Percentiles rank a stretch among this genome's conserved stretches.
Conservation (phyloP, 2,888 invertebrate species). For the Oxytorus armatus region DNA sequence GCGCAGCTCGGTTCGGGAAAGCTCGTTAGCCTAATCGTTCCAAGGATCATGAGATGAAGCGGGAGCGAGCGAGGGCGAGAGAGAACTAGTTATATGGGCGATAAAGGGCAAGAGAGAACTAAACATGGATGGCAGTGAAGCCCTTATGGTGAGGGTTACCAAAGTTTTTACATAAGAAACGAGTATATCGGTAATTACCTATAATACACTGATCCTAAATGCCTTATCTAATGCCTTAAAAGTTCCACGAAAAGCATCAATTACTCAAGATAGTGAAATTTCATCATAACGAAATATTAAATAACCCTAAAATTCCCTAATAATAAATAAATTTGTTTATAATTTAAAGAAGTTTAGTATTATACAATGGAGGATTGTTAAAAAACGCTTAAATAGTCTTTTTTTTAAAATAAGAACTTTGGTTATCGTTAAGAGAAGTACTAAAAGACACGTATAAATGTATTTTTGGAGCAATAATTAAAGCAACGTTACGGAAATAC, state of each 20-base stretch:
- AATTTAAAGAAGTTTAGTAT: too few relatives aligned
- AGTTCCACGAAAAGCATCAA: constrained; percentile 1
- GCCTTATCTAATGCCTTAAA: neutral
- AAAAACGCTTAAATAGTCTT: too few relatives aligned
- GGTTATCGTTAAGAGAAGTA: too few relatives aligned
- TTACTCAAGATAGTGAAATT: neutral
- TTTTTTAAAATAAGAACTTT: too few relatives aligned
- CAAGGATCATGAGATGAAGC: constrained; percentile 47
- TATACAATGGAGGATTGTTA: too few relatives aligned
- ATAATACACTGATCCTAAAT: neutral
- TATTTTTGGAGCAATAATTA: constrained; percentile 16
- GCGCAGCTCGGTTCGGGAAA: constrained; percentile 48
- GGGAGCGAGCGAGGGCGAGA: constrained; percentile 14
- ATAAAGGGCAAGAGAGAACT: constrained; percentile 22
- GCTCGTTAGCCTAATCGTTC: constrained; percentile 68
- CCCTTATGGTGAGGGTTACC: constrained; percentile 1
- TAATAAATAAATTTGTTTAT: too few relatives aligned
- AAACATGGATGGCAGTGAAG: neutral
- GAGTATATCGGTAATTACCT: constrained; percentile 8
- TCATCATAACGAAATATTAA: too few relatives aligned
- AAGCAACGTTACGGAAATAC: constrained; percentile 6
- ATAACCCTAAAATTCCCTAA: neutral
- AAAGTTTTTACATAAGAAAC: constrained; percentile 19
- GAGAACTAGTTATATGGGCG: constrained; percentile 18
- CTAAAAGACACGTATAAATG: neutral